phyloP scores from a whole-genome alignment of 1,140 invertebrate genomes.

The Oscheius sp. region DNA sequence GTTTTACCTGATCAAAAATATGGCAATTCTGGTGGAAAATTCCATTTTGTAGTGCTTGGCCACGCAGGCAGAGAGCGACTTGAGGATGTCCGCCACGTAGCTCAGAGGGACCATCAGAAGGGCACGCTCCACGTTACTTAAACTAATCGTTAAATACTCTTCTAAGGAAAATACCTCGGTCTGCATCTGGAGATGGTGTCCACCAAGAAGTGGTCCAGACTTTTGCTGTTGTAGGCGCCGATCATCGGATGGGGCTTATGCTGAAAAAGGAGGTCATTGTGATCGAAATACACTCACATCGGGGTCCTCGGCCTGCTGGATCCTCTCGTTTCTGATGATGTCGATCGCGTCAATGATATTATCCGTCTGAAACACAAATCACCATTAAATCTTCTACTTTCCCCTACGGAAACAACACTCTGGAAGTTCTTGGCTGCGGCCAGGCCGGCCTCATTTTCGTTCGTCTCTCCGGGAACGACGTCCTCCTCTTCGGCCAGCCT shows the following conservation, averaged over 20 bases:
- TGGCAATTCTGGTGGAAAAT: constrained; percentile 72
- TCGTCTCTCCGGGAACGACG: constrained; percentile 63
- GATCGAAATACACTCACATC: constrained; percentile 23
- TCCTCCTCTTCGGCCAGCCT: constrained; percentile 67
- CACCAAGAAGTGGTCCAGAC: constrained; percentile 76
- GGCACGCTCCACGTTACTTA: constrained; percentile 83
- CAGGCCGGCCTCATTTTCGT: constrained; percentile 71
- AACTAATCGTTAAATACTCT: constrained; percentile 3
- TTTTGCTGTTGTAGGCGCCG: constrained; percentile 73
- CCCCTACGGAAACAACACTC: constrained; percentile 68
- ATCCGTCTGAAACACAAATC: constrained; percentile 39
- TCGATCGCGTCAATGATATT: constrained; percentile 57
- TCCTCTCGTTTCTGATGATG: constrained; percentile 49
- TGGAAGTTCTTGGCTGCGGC: constrained; percentile 85
- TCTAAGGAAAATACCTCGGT: constrained; percentile 62
- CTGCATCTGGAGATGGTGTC: constrained; percentile 76
- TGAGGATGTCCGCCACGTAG: constrained; percentile 75
- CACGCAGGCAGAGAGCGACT: constrained; percentile 71
- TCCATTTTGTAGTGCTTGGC: constrained; percentile 73
- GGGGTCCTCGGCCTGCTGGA: constrained; percentile 37
- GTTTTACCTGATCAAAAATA: constrained; percentile 74
- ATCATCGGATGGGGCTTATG: constrained; percentile 71
- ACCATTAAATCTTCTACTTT: constrained; percentile 5
- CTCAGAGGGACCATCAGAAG: constrained; percentile 80
- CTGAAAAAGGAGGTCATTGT: constrained; percentile 22